phyloP scores from a whole-genome alignment of 35 echinoderm and acorn worm species.

The Apostichopus parvimensis region DNA sequence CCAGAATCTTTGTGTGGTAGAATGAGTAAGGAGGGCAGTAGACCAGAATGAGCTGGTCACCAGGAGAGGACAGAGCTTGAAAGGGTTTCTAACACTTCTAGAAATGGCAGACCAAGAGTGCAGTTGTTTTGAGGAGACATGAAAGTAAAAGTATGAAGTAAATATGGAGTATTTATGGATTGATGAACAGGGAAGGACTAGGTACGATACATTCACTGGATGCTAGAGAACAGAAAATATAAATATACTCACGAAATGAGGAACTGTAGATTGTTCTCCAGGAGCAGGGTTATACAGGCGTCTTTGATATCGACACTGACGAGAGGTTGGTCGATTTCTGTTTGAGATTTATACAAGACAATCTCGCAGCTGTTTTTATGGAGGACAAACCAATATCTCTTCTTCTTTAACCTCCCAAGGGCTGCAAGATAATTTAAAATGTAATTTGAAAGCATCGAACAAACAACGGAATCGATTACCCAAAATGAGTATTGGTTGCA shows the following conservation, averaged over 20 bases:
- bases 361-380: slow-evolving; percentile 78
- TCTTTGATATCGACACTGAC: slow-evolving; percentile 86
- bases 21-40: no score
- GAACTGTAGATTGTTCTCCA: slow-evolving; percentile 87
- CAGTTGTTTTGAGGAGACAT: no score
- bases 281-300: slow-evolving; percentile 87
- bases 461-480: no score
- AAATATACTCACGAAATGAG: slow-evolving; percentile 84
- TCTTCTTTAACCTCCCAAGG: slow-evolving; percentile 92
- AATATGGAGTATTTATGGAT: no score
- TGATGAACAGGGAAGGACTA: background rate
- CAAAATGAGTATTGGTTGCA: no score
- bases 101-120: no score
- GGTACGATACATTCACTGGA: background rate
- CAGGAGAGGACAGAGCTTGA: no score
- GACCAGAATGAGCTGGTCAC: no score
- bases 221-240: background rate
- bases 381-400: slow-evolving; percentile 88
- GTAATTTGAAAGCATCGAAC: no score
- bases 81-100: no score
- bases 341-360: slow-evolving; percentile 77
- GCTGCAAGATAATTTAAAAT: slow-evolving; percentile 44
- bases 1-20: no score
- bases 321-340: slow-evolving; percentile 60
- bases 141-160: no score